Conservation (phyloP, 64 coral and sea anemone species). For the Montipora efflorescens region DNA sequence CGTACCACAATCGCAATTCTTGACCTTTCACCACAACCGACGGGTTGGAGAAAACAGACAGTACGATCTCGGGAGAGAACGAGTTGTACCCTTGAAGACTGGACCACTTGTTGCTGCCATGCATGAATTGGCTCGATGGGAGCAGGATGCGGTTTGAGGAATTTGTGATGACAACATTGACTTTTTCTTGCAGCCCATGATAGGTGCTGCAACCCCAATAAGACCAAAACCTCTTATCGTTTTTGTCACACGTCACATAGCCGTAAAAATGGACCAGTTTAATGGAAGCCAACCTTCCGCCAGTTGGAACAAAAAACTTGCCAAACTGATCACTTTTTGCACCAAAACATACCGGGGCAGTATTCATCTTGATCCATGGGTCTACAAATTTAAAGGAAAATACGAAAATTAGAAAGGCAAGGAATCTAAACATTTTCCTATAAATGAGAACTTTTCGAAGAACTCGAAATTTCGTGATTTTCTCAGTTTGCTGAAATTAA, state of each 20-base stretch:
- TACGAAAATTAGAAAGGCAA: too few species aligned
- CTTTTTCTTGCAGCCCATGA: not conserved
- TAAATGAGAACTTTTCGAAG: too few species aligned
- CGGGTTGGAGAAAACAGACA: not conserved
- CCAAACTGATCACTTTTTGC: not conserved
- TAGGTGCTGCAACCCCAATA: not conserved
- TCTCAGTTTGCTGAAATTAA: too few species aligned
- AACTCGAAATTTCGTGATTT: too few species aligned
- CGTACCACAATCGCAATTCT: slow-evolving; percentile 3
- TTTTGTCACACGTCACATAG: not conserved
- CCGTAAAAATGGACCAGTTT: slow-evolving; percentile 25
- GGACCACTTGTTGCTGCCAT: not conserved
- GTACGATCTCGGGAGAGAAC: not conserved
- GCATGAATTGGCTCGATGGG: not conserved
- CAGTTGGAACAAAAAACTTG: not conserved
- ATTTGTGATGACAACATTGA: not conserved
- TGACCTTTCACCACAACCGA: not conserved
- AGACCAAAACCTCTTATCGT: not conserved
- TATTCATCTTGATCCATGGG: not conserved
- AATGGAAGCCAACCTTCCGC: not conserved
- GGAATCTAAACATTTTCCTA: too few species aligned
- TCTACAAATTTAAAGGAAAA: too few species aligned
- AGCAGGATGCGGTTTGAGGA: not conserved
- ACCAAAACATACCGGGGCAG: not conserved
- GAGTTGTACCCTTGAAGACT: not conserved